Base-by-base conservation (phyloP, 64 coral and sea anemone species). In the Dendrophyllia cribrosa region DNA sequence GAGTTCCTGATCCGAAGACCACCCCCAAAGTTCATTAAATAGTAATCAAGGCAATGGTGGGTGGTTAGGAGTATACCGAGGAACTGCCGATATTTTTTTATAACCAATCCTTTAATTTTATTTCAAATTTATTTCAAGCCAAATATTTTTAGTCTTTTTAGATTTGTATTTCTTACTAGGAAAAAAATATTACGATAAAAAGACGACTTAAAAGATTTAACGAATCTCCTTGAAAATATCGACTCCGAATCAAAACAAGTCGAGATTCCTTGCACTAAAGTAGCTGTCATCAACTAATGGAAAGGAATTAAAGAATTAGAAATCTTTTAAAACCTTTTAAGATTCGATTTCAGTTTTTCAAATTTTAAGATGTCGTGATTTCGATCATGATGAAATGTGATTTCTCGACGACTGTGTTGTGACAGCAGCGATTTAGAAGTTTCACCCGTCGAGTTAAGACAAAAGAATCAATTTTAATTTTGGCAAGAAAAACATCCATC, bases 401-500 rank as follows among this genome's bases (percentile, higher is more conserved):
- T 84, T 67, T 46, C 44, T 66, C 61, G 5, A 67, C 61, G 47
- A 83, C 60, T 65, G 4, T 84, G 46, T 84, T 84, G 63, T 84
- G 80, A 84, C 80, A 84, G 80, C 59, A 84, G 80, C 20, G 48
- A n/a, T 84, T 65, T 23, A 51, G 17, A 67, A 63, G 62, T 67
- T 83, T 84, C 80, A 66, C 62, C 43, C 45, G 80, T 84, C 61
- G 80, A 84, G 62, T 50, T 67, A 82, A 65, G 63, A 51, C 80
- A 67, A 84, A 84, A 67, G 80, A 84, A 68, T 65, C 60, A 48
- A 84, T 84, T 84, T 84, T 84, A 84, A 84, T 84, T 84, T 84
- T 68, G 20, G 80, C 80, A 68, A 68, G 45, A 68, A 67, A 19
- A 84, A 69, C 80, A 68, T 13, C 80, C 17, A 84, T 84, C 80